phyloP scores from a whole-genome alignment of 2,797 vertebrate species.

The Eulemur rubriventer region DNA sequence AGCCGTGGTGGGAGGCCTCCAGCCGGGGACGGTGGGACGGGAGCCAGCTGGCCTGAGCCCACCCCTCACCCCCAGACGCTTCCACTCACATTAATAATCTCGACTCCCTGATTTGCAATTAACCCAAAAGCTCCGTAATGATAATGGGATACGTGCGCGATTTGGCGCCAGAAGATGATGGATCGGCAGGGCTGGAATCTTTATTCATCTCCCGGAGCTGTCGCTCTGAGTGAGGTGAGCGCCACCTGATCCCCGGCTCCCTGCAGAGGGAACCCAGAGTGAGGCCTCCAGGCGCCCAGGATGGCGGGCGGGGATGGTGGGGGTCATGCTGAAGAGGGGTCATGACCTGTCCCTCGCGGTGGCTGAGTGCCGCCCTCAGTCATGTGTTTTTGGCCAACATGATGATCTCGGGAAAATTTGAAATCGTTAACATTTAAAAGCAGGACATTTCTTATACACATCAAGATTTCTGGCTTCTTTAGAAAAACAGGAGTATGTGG shows the following conservation, averaged over 20 bases:
- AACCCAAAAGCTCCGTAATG: slow-evolving; percentile 78
- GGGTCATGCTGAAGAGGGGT: no score
- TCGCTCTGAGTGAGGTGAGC: slow-evolving; percentile 31
- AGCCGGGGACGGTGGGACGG: background rate
- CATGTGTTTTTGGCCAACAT: background rate
- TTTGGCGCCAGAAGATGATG: slow-evolving; percentile 68
- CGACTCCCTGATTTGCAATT: slow-evolving; percentile 77
- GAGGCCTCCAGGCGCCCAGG: background rate
- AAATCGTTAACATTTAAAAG: slow-evolving; percentile 19
- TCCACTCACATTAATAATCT: slow-evolving; percentile 73
- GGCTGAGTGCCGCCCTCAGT: background rate
- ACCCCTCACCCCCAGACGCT: slow-evolving; percentile 8
- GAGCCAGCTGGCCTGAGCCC: background rate
- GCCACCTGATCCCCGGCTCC: background rate
- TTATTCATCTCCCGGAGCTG: slow-evolving; percentile 68
- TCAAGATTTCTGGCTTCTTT: background rate
- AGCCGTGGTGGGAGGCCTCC: background rate
- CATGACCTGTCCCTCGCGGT: background rate
- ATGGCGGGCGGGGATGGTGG: no score
- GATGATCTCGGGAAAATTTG: background rate
- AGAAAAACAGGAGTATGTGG: background rate
- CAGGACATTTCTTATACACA: background rate
- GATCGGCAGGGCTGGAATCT: slow-evolving; percentile 44
- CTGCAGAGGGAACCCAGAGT: background rate
- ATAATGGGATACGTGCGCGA: slow-evolving; percentile 72